Base-by-base conservation (phyloP, 2,113 vertebrate species). In the Cebidichthys violaceus region DNA sequence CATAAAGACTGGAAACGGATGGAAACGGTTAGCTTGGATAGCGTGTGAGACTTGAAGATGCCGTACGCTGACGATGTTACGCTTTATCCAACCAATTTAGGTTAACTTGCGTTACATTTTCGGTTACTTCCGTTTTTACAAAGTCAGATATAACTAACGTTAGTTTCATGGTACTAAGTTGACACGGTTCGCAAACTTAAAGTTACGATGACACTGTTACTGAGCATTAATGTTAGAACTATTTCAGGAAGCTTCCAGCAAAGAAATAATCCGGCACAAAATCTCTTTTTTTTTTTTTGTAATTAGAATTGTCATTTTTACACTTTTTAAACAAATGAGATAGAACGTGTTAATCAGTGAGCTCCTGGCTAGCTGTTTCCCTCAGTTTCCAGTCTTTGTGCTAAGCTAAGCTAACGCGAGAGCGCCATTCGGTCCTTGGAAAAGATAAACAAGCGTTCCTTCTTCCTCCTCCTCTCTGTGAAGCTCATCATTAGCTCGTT, bases 351-450 rank as follows among this genome's bases (percentile, higher is more conserved):
- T 61, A 9, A 61, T 61, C 1, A 33, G 55, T 59, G 57, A 31
- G 33, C 33, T 33, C 33, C 33, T 6, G 1, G 11, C 50, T 27
- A 37, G 14, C 50, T 0, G 13, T 41, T 55, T 27, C n/a, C 41
- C n/a, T 10, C 6, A 0, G 24, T 4, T 69, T 18, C 31, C 15
- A 27, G 50, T 50, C 47, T 22, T 54, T 64, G 20, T 64, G 73
- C 79, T 77, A 69, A 72, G 81, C 68, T 77, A 83, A n/a, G 71
- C 77, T 85, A 71, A 1, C 18, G 0, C 13, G 70, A 17, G 54
- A 11, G 20, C 7, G n/a, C 2, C 43, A 33, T 5, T 43, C 43
- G 3, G 15, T 35, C 52, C 3, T 9, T n/a, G n/a, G n/a, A n/a
- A n/a, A n/a, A n/a, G n/a, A n/a, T n/a, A 6, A 20, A 27, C 4